Percentiles rank a stretch among this genome's conserved stretches.
phyloP scores from a whole-genome alignment of 2,797 vertebrate genomes.

The Anolis apletophallus region DNA sequence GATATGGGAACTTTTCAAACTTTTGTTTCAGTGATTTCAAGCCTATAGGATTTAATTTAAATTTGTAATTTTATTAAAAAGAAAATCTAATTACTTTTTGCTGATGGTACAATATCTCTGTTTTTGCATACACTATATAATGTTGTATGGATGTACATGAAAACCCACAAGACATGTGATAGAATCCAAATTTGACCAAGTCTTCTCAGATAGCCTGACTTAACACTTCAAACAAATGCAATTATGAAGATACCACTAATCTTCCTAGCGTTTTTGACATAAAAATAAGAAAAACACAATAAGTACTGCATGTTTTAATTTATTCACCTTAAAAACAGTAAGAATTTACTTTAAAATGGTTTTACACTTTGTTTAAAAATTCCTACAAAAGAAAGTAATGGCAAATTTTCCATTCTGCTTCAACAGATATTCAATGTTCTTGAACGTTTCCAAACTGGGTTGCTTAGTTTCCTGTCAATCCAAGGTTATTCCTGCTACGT shows the following conservation, averaged over 20 bases:
- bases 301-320: conserved; percentile 18
- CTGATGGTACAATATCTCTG: not conserved
- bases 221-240: conserved; percentile 38
- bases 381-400: conserved; percentile 20
- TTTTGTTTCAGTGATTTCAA: not conserved
- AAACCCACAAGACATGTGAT: not conserved
- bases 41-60: not conserved
- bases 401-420: conserved; percentile 31
- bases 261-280: not conserved
- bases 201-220: not conserved
- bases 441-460: not conserved
- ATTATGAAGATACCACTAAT: not conserved
- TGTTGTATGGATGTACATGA: not conserved
- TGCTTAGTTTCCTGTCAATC: conserved; percentile 1
- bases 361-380: conserved; percentile 41
- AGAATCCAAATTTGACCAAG: not conserved
- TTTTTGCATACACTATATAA: not conserved
- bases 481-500: conserved; percentile 19
- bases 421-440: not conserved
- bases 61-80: not conserved
- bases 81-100: not conserved
- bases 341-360: conserved; percentile 27
- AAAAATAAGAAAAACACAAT: conserved; percentile 18
- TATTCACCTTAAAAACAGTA: conserved; percentile 27
- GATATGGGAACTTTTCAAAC: not conserved